Conservation (phyloP, 2,113 vertebrate genomes). For the Donacobius atricapilla region DNA sequence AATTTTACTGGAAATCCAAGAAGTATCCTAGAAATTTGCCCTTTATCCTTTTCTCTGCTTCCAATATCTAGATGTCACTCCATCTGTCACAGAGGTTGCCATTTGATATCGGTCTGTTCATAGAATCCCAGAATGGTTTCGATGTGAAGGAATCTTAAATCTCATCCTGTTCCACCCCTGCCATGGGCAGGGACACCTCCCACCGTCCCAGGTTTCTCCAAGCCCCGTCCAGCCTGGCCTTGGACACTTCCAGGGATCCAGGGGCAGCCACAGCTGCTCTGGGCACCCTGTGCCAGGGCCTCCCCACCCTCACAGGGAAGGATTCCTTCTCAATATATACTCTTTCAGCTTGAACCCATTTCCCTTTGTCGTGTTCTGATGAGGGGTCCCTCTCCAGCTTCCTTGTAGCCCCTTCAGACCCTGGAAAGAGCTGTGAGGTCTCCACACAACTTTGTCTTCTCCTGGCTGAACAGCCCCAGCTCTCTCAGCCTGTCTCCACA, state of each 20-base stretch:
- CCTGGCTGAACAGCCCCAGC: not conserved
- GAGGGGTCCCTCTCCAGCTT: not conserved
- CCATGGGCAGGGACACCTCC: not conserved
- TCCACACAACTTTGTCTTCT: not conserved
- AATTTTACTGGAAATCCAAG: not conserved
- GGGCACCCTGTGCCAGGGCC: not conserved
- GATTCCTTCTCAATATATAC: not conserved
- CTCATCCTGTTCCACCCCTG: not conserved
- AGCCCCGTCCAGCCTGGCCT: accelerated
- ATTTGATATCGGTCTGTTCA: accelerated
- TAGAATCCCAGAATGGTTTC: not conserved
- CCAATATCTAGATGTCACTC: not conserved
- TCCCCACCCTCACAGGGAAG: accelerated
- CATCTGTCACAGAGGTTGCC: not conserved
- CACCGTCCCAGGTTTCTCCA: accelerated
- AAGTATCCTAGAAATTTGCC: not conserved
- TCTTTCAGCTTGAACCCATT: not conserved
- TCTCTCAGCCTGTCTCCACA: not conserved
- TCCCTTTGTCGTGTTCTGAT: too few relatives aligned
- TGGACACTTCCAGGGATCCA: not conserved
- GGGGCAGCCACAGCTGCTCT: not conserved
- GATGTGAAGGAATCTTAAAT: not conserved
- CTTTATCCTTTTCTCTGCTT: not conserved
- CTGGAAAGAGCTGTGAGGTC: not conserved
- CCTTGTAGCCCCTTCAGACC: not conserved